Evolutionary conservation across 2,113 vertebrate genomes (phyloP), one percentile per base, ranked within the genome.

Genomic region (Hemichromis elongatus): DNA sequence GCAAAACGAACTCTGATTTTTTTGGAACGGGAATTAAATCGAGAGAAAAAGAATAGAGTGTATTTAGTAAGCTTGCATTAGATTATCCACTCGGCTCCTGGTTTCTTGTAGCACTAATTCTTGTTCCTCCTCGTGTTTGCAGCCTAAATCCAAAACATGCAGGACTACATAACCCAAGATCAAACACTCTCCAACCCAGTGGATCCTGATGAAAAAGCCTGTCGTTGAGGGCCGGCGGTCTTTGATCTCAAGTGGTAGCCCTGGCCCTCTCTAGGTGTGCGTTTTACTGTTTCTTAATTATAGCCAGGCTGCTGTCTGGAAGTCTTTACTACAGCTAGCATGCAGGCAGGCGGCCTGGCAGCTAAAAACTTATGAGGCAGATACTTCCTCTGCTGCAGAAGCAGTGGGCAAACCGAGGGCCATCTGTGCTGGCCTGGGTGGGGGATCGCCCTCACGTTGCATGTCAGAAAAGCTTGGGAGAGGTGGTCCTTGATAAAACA

Each of bases 211-310:
- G 77, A 93, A 93, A 93, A 90, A 88, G 86, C 85, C 80, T 75
- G 81, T 90, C 33, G 73, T 85, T 47, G 80, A 85, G 89, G 86
- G 87, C 30, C 86, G n/a, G 55, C 21, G 3, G n/a, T 57, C 95
- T 96, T 95, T 96, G 94, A 96, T 94, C 94, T 95, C 61, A 88
- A 93, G 90, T 88, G 52, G 91, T 83, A 88, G 88, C 87, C 81
- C 45, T 37, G 52, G 86, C 86, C 80, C 85, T 81, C 30, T 8
- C 87, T 93, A 92, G 93, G 92, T 95, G 93, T 94, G 86, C 90
- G 83, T 95, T 96, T 96, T 93, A 93, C 94, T 93, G 93, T 77
- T 37, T 92, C 91, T 89, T 95, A 95, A 95, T 96, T 95, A 95
- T 82, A 95, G 93, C 87, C 91, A 89, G 90, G 81, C 85, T 90